Percentiles rank a stretch among this genome's conserved stretches.
Evolutionary conservation across 92 coral and sea anemone genomes (phyloP).

Genomic region (Parazoanthus atlanticus): DNA sequence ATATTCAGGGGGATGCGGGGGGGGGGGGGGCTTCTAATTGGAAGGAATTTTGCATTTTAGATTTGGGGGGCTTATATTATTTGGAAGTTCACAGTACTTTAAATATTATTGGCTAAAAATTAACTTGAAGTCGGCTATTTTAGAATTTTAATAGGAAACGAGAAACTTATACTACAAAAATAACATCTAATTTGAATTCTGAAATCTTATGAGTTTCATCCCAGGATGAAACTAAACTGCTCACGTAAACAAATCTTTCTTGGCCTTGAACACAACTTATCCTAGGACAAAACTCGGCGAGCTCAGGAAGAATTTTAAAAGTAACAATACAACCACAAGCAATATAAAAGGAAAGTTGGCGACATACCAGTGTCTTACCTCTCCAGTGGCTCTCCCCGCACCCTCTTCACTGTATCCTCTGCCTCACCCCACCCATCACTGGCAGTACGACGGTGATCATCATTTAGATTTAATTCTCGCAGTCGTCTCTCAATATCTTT

Average conservation of each 20-base stretch:
- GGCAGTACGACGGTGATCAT: slow-evolving; percentile 92
- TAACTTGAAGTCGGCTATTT: too few species aligned
- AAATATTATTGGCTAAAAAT: too few species aligned
- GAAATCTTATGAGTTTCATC: too few species aligned
- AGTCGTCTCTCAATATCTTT: slow-evolving; percentile 80
- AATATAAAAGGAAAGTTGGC: slow-evolving; percentile 1
- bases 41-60: too few species aligned
- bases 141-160: too few species aligned
- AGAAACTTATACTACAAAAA: too few species aligned
- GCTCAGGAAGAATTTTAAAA: not conserved
- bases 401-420: slow-evolving; percentile 68
- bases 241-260: too few species aligned
- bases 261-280: not conserved
- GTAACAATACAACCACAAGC: not conserved
- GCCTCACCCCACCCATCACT: slow-evolving; percentile 93
- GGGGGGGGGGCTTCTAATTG: too few species aligned
- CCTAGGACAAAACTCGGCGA: not conserved
- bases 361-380: slow-evolving; percentile 47
- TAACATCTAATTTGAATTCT: too few species aligned
- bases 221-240: not conserved
- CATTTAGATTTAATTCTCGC: slow-evolving; percentile 78
- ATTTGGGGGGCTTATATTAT: too few species aligned
- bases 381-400: slow-evolving; percentile 50
- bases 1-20: too few species aligned
- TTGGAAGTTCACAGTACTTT: too few species aligned